phyloP scores from a whole-genome alignment of 1,140 invertebrate genomes.

The Apis florea region DNA sequence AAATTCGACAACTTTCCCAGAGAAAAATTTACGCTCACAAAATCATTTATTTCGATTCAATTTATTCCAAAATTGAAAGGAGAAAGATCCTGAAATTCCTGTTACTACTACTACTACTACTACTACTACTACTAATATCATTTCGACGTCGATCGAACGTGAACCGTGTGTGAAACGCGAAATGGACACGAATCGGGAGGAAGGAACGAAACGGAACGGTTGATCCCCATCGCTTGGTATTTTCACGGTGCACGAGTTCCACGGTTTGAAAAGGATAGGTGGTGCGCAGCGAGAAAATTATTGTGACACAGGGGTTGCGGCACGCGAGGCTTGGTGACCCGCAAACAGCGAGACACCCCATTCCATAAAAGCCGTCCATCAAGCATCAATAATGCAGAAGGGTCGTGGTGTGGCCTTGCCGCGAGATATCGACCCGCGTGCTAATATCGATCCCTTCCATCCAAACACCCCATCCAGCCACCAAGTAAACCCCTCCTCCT shows the following conservation, averaged over 20 bases:
- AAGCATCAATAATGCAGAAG: constrained; percentile 74
- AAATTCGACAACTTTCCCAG: too few species aligned
- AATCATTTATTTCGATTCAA: too few species aligned
- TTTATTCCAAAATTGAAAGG: too few species aligned
- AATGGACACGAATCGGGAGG: too few species aligned
- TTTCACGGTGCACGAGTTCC: not conserved
- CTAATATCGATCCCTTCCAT: constrained; percentile 67
- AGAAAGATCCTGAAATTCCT: too few species aligned
- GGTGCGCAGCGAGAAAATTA: constrained; percentile 46
- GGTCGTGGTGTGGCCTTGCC: constrained; percentile 73
- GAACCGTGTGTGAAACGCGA: too few species aligned
- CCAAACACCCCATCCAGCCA: constrained; percentile 10
- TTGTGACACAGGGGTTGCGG: constrained; percentile 50
- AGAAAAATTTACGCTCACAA: too few species aligned
- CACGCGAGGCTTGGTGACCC: constrained; percentile 65
- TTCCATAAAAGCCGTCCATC: constrained; percentile 69
- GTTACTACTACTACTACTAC: too few species aligned
- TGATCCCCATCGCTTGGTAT: not conserved
- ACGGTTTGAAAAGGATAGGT: not conserved
- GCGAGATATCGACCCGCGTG: constrained; percentile 67
- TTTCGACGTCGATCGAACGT: too few species aligned
- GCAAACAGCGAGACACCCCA: constrained; percentile 66
- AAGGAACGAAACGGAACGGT: not conserved
- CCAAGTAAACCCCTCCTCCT: not conserved
- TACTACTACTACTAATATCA: too few species aligned